Conservation (phyloP, 2,113 vertebrate genomes). For the Clarias magur region DNA sequence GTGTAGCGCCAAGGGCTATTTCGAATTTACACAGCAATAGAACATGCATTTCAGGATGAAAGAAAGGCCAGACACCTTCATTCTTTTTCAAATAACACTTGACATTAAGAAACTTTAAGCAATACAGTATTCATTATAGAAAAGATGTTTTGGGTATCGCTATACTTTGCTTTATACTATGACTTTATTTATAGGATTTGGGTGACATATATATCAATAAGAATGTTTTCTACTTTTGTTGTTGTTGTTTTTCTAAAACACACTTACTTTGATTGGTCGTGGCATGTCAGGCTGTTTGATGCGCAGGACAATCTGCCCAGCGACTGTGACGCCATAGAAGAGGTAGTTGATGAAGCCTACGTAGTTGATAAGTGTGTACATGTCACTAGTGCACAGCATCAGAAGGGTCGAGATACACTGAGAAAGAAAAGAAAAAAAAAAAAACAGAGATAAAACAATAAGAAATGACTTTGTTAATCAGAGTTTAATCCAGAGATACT, state of each 20-base stretch:
- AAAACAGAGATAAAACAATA: neutral
- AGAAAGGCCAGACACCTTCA: neutral
- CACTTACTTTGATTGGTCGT: constrained; percentile 85
- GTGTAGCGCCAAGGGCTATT: neutral
- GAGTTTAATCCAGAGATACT: neutral
- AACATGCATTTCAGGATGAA: neutral
- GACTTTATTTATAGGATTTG: too few species aligned
- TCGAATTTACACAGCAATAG: neutral
- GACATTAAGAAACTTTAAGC: neutral
- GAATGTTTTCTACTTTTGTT: neutral
- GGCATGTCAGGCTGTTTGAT: constrained; percentile 80
- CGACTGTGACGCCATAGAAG: constrained; percentile 89
- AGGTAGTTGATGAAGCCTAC: constrained; percentile 96
- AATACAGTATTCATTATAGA: neutral
- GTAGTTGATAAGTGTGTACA: constrained; percentile 94
- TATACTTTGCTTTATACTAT: too few species aligned
- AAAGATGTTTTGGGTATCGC: neutral
- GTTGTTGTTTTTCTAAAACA: neutral
- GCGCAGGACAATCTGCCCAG: constrained; percentile 88
- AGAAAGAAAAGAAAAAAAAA: neutral
- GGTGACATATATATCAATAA: neutral
- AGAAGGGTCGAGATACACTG: constrained; percentile 89
- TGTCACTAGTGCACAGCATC: constrained; percentile 93
- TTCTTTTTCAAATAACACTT: neutral
- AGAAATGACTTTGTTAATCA: neutral